Evolutionary conservation across 2,888 invertebrate genomes (phyloP), one percentile per base, ranked within the genome.

Genomic region (Pedicia rivosa): DNA sequence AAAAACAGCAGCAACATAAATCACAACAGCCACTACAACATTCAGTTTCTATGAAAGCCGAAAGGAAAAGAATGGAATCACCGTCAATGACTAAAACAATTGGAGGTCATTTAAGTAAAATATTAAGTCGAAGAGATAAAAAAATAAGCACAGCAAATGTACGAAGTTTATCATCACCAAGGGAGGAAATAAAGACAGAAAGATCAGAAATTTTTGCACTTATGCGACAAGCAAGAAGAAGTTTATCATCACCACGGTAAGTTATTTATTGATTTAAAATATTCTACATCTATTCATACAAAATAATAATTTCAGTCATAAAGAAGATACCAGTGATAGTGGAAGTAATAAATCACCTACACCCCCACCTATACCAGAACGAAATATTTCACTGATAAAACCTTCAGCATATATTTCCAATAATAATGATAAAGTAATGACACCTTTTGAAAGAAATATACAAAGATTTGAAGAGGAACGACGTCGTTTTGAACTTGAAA

Each of bases 401-500:
- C 27, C 37, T 40, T 14, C 35, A 2, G 27, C 32, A 16, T 38
- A 15, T 15, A 17, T 5, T 4, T 28, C 8, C 13, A 29, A 13
- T 7, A 36, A 20, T 4, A 35, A 44, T 4, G 48, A 46, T 1
- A 43, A 49, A 19, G 52, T 32, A 8, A 42, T 55, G 1, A 53
- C 50, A 10, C 52, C 57, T 2, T 44, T 60, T 20, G 59, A 60
- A 35, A 51, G 50, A 41, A 62, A 62, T 37, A 42, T 62, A 22
- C 49, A 46, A 14, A 50, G 55, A 4, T 62, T 62, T 31, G 62
- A 62, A 42, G 56, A 54, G 14, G 62, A 62, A 30, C 53, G 60
- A 4, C 46, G 53, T 5, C 53, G 56, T 3, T 62, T 62, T 37
- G 68, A 69, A 51, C 57, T 53, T 4, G 60, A 57, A 37, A 60